These are phyloP conservation scores for Lithophane leautieri DNA, from an alignment of 2,888 invertebrate species.

Conservation along the genomic window DNA sequence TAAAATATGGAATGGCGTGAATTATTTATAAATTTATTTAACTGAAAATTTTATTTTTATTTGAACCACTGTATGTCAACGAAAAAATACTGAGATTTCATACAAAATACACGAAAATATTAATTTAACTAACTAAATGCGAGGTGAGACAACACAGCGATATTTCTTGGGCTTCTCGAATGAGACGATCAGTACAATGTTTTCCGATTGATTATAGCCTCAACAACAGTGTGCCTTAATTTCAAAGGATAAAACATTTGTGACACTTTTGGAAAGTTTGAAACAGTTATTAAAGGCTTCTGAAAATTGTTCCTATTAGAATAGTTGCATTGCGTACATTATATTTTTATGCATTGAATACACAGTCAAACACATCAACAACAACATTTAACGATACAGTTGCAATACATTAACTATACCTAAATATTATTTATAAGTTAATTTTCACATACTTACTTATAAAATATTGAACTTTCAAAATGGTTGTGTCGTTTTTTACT, in stretches of 20 bases:
- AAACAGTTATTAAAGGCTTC: slow-evolving; percentile 8
- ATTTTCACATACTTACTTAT: slow-evolving; percentile 30
- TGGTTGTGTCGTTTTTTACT: slow-evolving; percentile 34
- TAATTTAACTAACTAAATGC: slow-evolving; percentile 8
- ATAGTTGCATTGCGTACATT: slow-evolving; percentile 26
- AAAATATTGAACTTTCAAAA: slow-evolving; percentile 55
- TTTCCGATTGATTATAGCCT: slow-evolving; percentile 22
- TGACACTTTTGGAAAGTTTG: background rate
- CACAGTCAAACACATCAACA: slow-evolving; percentile 63
- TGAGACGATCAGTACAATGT: slow-evolving; percentile 39
- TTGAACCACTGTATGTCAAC: slow-evolving; percentile 1
- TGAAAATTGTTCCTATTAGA: slow-evolving; percentile 7
- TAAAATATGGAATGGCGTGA: slow-evolving; percentile 24
- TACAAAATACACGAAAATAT: slow-evolving; percentile 1
- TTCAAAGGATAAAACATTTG: background rate
- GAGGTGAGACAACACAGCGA: background rate
- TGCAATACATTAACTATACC: slow-evolving; percentile 39
- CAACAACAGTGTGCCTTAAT: slow-evolving; percentile 7
- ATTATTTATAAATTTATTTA: slow-evolving; percentile 1
- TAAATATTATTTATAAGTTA: slow-evolving; percentile 45
- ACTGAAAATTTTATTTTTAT: slow-evolving; percentile 11
- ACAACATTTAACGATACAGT: slow-evolving; percentile 63
- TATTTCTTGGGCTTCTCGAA: slow-evolving; percentile 3
- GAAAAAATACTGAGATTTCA: slow-evolving; percentile 8
- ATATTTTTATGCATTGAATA: slow-evolving; percentile 46